phyloP scores from a whole-genome alignment of 2,888 invertebrate species.

The Pterostichus niger region DNA sequence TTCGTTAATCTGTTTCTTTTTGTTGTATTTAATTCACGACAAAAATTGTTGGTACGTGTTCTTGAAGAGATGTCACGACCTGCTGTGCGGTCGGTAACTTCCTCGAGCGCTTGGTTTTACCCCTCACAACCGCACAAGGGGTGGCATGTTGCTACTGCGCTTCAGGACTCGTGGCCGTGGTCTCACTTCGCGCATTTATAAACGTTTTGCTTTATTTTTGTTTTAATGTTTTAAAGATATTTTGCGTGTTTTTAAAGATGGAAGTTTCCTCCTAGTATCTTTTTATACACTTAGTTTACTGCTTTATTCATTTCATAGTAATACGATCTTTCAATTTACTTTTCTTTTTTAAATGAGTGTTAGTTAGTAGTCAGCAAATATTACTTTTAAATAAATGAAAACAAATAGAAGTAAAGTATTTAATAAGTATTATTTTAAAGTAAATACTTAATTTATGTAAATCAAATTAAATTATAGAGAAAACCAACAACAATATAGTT shows the following conservation, averaged over 20 bases:
- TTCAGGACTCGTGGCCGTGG: background rate
- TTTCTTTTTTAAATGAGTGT: background rate
- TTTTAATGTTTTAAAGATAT: constrained; percentile 29
- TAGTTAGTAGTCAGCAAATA: too few relatives aligned
- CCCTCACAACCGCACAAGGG: background rate
- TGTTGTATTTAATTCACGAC: constrained; percentile 54
- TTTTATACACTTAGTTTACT: background rate
- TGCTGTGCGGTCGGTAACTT: background rate
- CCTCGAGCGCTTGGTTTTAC: background rate
- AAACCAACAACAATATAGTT: too few relatives aligned
- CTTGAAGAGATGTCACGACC: constrained; percentile 35
- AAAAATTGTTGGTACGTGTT: constrained; percentile 28
- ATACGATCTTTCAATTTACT: background rate
- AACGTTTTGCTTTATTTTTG: constrained; percentile 2
- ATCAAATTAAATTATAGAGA: too few relatives aligned
- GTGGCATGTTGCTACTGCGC: background rate
- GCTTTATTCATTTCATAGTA: background rate
- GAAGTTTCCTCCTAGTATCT: background rate
- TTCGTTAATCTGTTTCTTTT: constrained; percentile 51
- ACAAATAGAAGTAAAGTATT: too few relatives aligned
- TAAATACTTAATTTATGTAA: too few relatives aligned
- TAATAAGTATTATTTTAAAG: too few relatives aligned
- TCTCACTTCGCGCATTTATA: constrained; percentile 33
- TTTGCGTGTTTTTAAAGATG: constrained; percentile 15
- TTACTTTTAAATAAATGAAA: too few relatives aligned